These are phyloP conservation scores for Larimichthys polyactis DNA, from an alignment of 2,113 vertebrate genomes.

Conservation along the genomic window DNA sequence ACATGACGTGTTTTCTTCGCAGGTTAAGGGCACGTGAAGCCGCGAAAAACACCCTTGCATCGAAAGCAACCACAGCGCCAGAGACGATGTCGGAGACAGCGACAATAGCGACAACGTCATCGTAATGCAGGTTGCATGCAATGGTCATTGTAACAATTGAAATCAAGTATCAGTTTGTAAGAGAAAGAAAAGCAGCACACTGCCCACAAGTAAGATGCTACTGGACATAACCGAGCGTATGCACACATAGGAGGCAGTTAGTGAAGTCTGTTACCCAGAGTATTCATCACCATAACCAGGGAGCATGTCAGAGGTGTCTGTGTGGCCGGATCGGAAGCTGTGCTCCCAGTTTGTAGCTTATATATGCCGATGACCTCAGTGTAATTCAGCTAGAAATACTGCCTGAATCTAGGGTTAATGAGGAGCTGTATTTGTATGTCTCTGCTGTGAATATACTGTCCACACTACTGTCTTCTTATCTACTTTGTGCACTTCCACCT, in stretches of 20 bases:
- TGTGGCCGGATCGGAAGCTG: background rate
- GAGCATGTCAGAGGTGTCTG: background rate
- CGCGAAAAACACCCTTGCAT: background rate
- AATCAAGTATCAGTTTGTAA: background rate
- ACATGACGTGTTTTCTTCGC: background rate
- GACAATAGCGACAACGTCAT: fast-evolving
- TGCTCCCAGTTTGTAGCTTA: background rate
- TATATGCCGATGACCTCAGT: background rate
- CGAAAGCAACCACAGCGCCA: too few relatives aligned
- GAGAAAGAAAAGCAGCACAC: background rate
- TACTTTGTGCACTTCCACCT: background rate
- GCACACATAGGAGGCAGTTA: background rate
- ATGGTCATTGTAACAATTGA: too few relatives aligned
- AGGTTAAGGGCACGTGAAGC: fast-evolving
- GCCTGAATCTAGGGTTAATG: background rate
- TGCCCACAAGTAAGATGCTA: background rate
- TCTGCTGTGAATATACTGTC: background rate
- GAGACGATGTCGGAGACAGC: fast-evolving
- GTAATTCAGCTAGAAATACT: background rate
- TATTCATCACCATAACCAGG: background rate
- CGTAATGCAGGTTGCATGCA: background rate
- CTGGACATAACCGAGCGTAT: background rate
- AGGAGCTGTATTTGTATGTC: background rate
- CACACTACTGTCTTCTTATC: too few relatives aligned
- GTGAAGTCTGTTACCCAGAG: background rate